Evolutionary conservation across 2,888 invertebrate species (phyloP), one percentile per base, ranked within the genome.

Genomic region (Phorcus lineatus): DNA sequence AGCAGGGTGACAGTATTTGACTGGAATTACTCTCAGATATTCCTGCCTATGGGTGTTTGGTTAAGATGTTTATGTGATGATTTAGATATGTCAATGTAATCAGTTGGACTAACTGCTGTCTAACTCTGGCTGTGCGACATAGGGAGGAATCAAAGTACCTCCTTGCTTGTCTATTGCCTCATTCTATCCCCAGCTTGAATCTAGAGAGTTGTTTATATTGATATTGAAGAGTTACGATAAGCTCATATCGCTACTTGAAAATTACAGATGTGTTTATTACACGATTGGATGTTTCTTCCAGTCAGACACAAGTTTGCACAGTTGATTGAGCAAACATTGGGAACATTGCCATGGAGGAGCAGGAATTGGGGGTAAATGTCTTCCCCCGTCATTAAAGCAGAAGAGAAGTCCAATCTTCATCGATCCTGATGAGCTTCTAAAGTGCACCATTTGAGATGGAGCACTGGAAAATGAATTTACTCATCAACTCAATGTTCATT

Each of bases 391-490:
- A 70, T 70, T 70, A 70, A 40, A 17, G 19, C 19, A 36, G 36
- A 31, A 19, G 31, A 36, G 28, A 36, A 70, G 28, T 11, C 31
- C 40, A 31, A n/a, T 16, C n/a, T 36, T 13, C 31, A 70, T 36
- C 36, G 70, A 70, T 70, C 70, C 70, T 16, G 36, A 31, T 62
- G 36, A 70, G 70, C 31, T 70, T 36, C 36, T 70, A 70, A 70
- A 70, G 70, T 70, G 70, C 31, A n/a, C 70, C 28, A 31, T 70
- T 70, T 70, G 31, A 36, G 70, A 70, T 24, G 36, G 70, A 70
- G 70, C 70, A 36, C 31, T 40, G 36, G 70, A 31, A 70, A 70
- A 70, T 70, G 70, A 70, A 70, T 70, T 70, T 70, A 40, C 40
- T 36, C 40, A 70, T 70, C 70, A 70, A 31, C 36, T 70, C 70